Evolutionary conservation across 2,888 invertebrate genomes (phyloP).

Genomic region (Trileptium ribeirensis): DNA sequence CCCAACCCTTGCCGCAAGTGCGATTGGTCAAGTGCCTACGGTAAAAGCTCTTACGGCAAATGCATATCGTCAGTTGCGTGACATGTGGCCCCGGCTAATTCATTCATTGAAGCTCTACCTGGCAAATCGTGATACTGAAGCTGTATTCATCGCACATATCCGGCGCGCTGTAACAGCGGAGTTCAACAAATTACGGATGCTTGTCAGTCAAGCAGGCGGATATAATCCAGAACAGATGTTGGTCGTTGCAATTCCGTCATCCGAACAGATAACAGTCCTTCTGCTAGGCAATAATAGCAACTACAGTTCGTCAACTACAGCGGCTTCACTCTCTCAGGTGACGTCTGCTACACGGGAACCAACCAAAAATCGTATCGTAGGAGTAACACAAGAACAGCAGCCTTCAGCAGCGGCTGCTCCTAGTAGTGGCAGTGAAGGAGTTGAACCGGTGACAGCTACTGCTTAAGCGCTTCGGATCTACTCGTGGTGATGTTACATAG

Average conservation of each 20-base stretch:
- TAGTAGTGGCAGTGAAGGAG: no score
- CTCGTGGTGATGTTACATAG: no score
- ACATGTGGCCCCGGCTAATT: not conserved
- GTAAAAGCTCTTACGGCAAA: not conserved
- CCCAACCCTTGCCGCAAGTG: not conserved
- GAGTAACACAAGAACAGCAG: no score
- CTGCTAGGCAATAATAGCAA: no score
- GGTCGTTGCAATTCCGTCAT: not conserved
- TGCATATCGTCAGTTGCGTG: not conserved
- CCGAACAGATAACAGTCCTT: not conserved
- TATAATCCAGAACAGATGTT: not conserved
- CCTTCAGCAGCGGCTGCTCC: no score
- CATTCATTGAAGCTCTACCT: not conserved
- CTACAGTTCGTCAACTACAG: no score
- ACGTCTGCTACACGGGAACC: no score
- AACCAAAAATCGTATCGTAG: no score
- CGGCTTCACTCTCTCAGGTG: no score
- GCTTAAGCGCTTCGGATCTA: no score
- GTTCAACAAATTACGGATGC: not conserved
- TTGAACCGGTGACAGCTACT: no score
- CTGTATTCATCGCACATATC: not conserved
- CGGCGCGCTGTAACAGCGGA: not conserved
- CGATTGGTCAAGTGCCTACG: not conserved
- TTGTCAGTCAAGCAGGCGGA: not conserved
- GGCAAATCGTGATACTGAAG: not conserved